Conservation (phyloP, 2,113 vertebrate genomes). For the Nothoprocta perdicaria region DNA sequence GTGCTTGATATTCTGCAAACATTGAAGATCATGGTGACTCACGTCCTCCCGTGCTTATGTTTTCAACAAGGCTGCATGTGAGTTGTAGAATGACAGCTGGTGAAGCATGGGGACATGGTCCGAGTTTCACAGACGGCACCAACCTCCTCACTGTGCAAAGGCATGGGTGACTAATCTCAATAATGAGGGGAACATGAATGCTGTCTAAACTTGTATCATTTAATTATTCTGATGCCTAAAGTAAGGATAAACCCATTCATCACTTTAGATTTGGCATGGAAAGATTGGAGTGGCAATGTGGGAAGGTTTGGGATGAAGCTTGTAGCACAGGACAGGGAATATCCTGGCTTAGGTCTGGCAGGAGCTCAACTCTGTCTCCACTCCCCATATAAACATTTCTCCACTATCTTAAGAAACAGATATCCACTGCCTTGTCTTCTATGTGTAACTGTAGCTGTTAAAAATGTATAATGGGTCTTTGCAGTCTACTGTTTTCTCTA, state of each 20-base stretch:
- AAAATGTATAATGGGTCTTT: not conserved
- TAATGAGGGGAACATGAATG: not conserved
- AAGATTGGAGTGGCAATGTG: not conserved
- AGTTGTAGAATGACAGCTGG: not conserved
- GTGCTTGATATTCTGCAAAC: not conserved
- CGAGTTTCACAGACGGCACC: not conserved
- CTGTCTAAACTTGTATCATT: not conserved
- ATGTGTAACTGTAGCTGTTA: not conserved
- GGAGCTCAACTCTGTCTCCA: not conserved
- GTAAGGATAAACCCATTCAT: not conserved
- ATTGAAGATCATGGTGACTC: not conserved
- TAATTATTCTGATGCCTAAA: not conserved
- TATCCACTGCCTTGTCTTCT: not conserved
- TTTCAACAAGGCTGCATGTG: not conserved
- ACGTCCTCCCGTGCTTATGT: fast-evolving
- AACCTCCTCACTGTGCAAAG: not conserved
- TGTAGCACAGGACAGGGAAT: fast-evolving
- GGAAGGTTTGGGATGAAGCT: not conserved
- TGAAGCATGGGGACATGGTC: not conserved
- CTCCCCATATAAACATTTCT: not conserved
- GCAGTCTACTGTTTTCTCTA: not conserved
- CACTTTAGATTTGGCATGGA: not conserved
- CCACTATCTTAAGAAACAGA: not conserved
- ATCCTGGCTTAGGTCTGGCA: not conserved
- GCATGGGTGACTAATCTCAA: not conserved